A percentile compares a stretch with the other conserved stretches of the same genome.
Conservation (phyloP, 2,113 vertebrate genomes). For the Jaculus jaculus region DNA sequence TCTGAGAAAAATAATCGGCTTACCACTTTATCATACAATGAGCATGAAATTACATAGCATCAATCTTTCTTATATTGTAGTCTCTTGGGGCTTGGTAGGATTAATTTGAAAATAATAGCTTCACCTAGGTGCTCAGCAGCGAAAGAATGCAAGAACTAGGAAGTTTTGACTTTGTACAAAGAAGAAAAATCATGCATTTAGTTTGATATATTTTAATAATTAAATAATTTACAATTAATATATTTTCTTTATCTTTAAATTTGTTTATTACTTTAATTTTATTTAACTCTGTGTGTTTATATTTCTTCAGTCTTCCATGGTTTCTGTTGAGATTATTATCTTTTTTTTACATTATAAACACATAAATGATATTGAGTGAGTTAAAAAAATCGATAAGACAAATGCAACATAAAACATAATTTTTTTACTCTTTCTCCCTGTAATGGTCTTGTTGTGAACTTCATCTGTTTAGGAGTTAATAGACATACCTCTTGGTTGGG, state of each 20-base stretch:
- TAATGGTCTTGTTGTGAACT: too few relatives aligned
- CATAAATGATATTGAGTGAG: background rate
- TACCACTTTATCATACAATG: background rate
- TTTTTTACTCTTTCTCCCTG: conserved; percentile 27
- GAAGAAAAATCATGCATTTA: background rate
- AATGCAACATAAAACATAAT: conserved; percentile 23
- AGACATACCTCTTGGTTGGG: too few relatives aligned
- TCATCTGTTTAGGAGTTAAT: too few relatives aligned
- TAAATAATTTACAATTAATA: background rate
- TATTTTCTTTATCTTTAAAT: background rate
- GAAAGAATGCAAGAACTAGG: background rate
- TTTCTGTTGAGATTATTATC: conserved; percentile 7
- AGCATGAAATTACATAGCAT: background rate
- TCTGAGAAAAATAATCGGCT: background rate
- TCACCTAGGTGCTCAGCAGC: background rate
- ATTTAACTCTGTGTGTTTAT: background rate
- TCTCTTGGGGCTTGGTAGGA: background rate
- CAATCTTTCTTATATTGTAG: background rate
- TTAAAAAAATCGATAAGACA: conserved; percentile 29
- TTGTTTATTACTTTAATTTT: conserved; percentile 35
- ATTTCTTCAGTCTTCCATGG: background rate
- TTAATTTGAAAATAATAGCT: background rate
- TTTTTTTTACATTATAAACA: conserved; percentile 36
- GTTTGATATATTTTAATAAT: background rate
- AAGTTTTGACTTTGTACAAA: background rate